These are phyloP conservation scores for Aptenodytes patagonicus DNA, from an alignment of 2,113 vertebrate species.

Conservation along the genomic window DNA sequence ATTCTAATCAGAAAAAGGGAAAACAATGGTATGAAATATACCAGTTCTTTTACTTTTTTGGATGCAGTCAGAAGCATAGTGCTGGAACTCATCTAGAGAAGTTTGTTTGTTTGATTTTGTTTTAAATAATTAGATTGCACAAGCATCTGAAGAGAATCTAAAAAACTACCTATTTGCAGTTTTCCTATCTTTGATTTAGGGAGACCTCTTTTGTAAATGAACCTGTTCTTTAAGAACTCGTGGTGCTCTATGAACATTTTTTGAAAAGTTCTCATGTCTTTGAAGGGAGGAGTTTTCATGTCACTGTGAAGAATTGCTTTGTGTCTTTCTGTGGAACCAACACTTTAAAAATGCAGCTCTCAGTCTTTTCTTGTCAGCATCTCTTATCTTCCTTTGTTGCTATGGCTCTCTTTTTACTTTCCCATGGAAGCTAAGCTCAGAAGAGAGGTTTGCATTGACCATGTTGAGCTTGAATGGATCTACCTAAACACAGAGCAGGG, in stretches of 20 bases:
- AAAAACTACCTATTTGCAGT: background rate
- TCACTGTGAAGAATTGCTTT: background rate
- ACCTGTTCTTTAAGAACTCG: background rate
- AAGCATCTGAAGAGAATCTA: background rate
- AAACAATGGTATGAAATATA: background rate
- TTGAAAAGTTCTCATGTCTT: background rate
- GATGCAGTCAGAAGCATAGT: background rate
- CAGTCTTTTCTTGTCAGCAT: background rate
- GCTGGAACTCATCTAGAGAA: background rate
- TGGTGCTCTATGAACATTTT: background rate
- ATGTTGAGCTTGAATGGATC: background rate
- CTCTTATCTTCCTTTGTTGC: background rate
- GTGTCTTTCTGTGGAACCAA: background rate
- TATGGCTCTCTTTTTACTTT: background rate
- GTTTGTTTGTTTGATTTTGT: background rate
- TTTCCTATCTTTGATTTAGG: background rate
- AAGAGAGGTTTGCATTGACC: background rate
- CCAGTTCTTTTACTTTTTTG: background rate
- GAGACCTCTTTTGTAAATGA: background rate
- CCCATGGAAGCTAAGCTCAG: background rate
- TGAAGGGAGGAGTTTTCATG: background rate
- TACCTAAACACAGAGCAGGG: background rate
- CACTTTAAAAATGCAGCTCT: background rate
- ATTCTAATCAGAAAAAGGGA: background rate
- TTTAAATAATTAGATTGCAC: background rate